Conservation (phyloP, 23 tunicate genomes). For the Clavelina lepadiformis region DNA sequence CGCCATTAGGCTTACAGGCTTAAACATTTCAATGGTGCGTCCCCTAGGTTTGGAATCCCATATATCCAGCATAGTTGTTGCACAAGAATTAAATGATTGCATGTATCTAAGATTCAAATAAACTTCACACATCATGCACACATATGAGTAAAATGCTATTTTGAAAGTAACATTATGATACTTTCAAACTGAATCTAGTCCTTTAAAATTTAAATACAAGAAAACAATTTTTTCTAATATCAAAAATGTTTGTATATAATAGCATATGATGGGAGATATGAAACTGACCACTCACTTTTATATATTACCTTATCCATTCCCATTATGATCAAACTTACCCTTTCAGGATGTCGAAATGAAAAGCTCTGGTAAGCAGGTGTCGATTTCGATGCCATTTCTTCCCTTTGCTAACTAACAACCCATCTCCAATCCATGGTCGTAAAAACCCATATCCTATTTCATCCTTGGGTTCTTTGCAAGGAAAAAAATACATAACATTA, state of each 20-base stretch:
- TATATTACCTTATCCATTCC: no score
- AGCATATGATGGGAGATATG: no score
- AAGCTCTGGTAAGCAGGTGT: conserved; percentile 13
- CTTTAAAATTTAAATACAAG: no score
- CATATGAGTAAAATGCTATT: no score
- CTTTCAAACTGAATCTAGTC: no score
- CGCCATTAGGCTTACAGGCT: conserved; percentile 14
- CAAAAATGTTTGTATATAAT: no score
- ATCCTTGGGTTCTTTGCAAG: conserved; percentile 11
- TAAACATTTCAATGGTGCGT: conserved; percentile 19
- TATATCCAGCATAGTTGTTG: neutral
- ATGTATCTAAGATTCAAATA: no score
- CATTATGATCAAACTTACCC: conserved; percentile 14
- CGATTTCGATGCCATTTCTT: conserved; percentile 26
- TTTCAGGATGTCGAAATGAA: conserved; percentile 23
- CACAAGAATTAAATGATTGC: neutral
- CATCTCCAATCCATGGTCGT: conserved; percentile 22
- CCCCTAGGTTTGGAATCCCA: conserved; percentile 1
- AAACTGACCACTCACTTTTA: no score
- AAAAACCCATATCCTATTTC: conserved; percentile 3
- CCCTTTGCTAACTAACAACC: conserved; percentile 9
- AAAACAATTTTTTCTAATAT: no score
- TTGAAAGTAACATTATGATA: no score
- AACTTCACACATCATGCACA: no score
- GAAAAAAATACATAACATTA: neutral